phyloP scores from a whole-genome alignment of 2,113 vertebrate genomes.

The Pitta sordida region DNA sequence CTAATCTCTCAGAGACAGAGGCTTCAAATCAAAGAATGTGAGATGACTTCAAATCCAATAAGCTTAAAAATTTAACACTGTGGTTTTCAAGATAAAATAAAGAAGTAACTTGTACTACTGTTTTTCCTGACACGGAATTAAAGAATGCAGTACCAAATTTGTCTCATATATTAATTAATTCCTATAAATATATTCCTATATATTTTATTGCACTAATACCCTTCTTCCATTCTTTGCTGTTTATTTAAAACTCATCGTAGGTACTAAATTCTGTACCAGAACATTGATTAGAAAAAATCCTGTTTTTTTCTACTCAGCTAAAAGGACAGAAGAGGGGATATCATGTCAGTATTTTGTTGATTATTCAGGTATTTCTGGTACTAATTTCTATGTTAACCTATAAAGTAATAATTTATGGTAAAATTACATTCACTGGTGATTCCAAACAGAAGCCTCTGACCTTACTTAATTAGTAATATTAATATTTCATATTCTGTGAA shows the following conservation, averaged over 20 bases:
- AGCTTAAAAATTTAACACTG: not conserved
- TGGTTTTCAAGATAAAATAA: not conserved
- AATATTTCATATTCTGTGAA: not conserved
- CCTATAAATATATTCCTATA: not conserved
- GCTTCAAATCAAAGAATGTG: not conserved
- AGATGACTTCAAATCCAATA: not conserved
- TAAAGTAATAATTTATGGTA: not conserved
- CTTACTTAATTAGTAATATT: not conserved
- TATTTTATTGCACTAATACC: not conserved
- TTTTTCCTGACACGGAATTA: not conserved
- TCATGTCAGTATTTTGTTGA: not conserved
- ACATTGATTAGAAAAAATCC: not conserved
- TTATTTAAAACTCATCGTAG: not conserved
- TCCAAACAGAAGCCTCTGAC: not conserved
- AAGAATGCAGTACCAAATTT: not conserved
- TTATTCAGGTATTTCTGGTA: not conserved
- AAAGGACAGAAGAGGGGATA: not conserved
- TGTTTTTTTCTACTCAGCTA: not conserved
- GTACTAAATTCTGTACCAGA: not conserved
- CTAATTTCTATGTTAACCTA: not conserved
- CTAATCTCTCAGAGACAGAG: not conserved
- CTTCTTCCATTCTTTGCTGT: not conserved
- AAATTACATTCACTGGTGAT: not conserved
- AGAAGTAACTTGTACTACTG: not conserved
- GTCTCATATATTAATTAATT: not conserved